Base-by-base conservation (phyloP, 2,888 invertebrate genomes). In the Smittia sp. region DNA sequence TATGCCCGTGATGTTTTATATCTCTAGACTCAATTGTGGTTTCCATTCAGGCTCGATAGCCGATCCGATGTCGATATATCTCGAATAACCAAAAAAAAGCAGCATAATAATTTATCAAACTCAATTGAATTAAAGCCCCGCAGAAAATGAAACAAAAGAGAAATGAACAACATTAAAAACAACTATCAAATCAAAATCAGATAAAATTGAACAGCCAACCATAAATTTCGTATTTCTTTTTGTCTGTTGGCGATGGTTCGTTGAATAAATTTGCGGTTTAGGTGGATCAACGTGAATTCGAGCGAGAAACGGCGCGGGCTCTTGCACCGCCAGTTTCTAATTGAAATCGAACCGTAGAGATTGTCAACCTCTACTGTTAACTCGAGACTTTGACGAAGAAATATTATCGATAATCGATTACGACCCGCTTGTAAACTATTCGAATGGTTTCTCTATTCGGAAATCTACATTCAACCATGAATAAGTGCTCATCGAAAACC, bases 171-270 rank as follows among this genome's bases (percentile, higher is more conserved):
- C 41, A 52, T 41, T 46, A 68, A 52, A 52, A 66, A 68, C 32
- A 68, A 27, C 68, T 68, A 41, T 68, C 41, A 68, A 68, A 68
- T 68, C 68, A 68, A 68, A 68, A 68, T 68, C 68, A 68, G 68
- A 68, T 68, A 68, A 68, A 46, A 15, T 46, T 46, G n/a, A 46
- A 68, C 66, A 66, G 20, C 41, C 25, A 24, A 46, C 68, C 46
- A 68, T 68, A 68, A 68, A 68, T 68, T 41, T 68, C 41, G 41
- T 68, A 68, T 46, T 46, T 32, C 46, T 68, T 68, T 46, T 41
- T 68, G 68, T 46, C 46, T 22, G 32, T 68, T 18, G n/a, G 52
- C 52, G 52, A 13, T 2, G 32, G 3, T 32, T 32, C 9, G 32
- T 9, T 32, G 32, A 6, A 32, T 32, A 32, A 32, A 32, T 32